phyloP scores from a whole-genome alignment of 2,797 vertebrate genomes.

The Pelodytes ibericus region DNA sequence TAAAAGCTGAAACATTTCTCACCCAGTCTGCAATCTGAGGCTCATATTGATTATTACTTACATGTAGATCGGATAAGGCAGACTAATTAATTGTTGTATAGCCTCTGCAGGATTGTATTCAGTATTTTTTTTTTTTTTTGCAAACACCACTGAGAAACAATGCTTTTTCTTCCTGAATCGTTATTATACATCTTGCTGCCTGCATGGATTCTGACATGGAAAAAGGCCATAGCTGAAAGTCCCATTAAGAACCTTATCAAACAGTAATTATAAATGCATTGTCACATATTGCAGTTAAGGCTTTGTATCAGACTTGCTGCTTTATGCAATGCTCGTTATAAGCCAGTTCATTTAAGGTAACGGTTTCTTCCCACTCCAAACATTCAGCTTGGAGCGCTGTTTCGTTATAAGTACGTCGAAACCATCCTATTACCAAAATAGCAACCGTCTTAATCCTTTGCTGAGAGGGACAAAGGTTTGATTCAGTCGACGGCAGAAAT shows the following conservation, averaged over 20 bases:
- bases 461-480: conserved; percentile 71
- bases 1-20: too few relatives aligned
- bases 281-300: conserved; percentile 59
- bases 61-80: not conserved
- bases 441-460: conserved; percentile 70
- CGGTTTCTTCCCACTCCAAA: conserved; percentile 62
- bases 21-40: not conserved
- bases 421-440: conserved; percentile 70
- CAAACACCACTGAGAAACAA: conserved; percentile 1
- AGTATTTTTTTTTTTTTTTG: conserved; percentile 1
- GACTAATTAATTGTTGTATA: conserved; percentile 12
- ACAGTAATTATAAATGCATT: conserved; percentile 64
- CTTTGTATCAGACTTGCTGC: conserved; percentile 56
- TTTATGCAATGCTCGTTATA: conserved; percentile 60
- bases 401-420: conserved; percentile 64
- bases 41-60: not conserved
- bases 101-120: conserved; percentile 4
- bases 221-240: conserved; percentile 57
- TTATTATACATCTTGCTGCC: conserved; percentile 53
- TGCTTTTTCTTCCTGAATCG: not conserved
- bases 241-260: conserved; percentile 55
- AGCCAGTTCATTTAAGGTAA: conserved; percentile 71
- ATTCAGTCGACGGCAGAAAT: conserved; percentile 72
- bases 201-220: conserved; percentile 52
- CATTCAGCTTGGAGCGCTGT: conserved; percentile 63